Evolutionary conservation across 2,888 invertebrate species (phyloP).

Genomic region (Tineola bisselliella): DNA sequence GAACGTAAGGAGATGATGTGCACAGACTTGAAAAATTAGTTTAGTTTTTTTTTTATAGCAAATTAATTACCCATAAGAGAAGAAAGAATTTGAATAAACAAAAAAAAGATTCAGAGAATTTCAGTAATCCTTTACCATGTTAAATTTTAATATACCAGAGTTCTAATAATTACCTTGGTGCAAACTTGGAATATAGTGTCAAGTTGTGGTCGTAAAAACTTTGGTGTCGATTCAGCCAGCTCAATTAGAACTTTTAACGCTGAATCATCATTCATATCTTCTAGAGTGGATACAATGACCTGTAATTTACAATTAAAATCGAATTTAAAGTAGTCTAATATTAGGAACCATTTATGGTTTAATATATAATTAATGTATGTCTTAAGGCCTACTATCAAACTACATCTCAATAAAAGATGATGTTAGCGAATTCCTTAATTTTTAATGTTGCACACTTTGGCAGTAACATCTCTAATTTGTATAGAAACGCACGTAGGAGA

Average conservation of each 20-base stretch:
- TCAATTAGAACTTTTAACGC: slow-evolving; percentile 94
- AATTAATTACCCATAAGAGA: too few species aligned
- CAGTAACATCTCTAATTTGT: slow-evolving; percentile 41
- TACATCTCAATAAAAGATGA: slow-evolving; percentile 44
- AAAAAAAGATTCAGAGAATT: too few species aligned
- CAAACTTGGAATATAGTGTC: slow-evolving; percentile 88
- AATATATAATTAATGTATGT: too few species aligned
- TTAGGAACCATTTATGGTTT: too few species aligned
- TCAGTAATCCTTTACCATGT: too few species aligned
- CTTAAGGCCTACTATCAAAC: slow-evolving; percentile 63
- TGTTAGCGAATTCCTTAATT: slow-evolving; percentile 58
- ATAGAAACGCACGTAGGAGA: slow-evolving; percentile 43
- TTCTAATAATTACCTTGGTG: slow-evolving; percentile 71
- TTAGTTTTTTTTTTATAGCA: too few species aligned
- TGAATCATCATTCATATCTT: slow-evolving; percentile 87
- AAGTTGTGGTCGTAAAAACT: slow-evolving; percentile 88
- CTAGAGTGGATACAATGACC: slow-evolving; percentile 83
- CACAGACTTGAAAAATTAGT: too few species aligned
- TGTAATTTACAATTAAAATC: slow-evolving; percentile 30
- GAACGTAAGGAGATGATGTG: neutral
- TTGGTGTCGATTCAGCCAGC: slow-evolving; percentile 91
- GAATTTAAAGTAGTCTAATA: too few species aligned
- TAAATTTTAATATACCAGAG: neutral
- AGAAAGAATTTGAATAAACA: too few species aligned
- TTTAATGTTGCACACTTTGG: slow-evolving; percentile 52